phyloP scores from a whole-genome alignment of 2,888 invertebrate genomes.

The Melitaea athalia region DNA sequence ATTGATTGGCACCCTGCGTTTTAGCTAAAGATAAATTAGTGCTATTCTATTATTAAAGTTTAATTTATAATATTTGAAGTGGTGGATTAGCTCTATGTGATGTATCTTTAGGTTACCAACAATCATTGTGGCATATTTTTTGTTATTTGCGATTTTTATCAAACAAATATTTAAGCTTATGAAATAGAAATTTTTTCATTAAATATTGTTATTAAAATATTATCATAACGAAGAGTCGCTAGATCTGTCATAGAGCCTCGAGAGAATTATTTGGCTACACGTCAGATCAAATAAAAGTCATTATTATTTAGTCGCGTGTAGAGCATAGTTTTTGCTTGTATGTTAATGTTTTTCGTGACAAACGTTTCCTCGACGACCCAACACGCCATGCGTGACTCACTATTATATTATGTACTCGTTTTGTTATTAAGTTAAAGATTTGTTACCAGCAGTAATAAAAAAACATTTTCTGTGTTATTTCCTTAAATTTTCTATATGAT shows the following conservation, averaged over 20 bases:
- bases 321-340: conserved; percentile 37
- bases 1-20: conserved; percentile 56
- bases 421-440: conserved; percentile 57
- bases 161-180: too few relatives aligned
- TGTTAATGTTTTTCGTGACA: conserved; percentile 63
- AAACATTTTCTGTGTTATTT: conserved; percentile 32
- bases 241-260: neutral
- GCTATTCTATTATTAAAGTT: neutral
- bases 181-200: too few relatives aligned
- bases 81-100: neutral
- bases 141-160: too few relatives aligned
- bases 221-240: too few relatives aligned
- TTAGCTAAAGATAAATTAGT: conserved; percentile 32
- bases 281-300: conserved; percentile 40
- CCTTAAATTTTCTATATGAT: conserved; percentile 20
- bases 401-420: conserved; percentile 49
- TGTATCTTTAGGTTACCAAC: neutral
- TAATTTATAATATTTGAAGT: neutral
- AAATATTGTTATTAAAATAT: too few relatives aligned
- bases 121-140: neutral
- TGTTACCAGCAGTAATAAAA: conserved; percentile 53
- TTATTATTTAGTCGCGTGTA: conserved; percentile 47
- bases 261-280: conserved; percentile 30
- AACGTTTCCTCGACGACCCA: conserved; percentile 61
- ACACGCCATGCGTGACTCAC: conserved; percentile 68